These are phyloP conservation scores for Neuroterus valhalla DNA, from an alignment of 1,140 invertebrate genomes.

Conservation along the genomic window DNA sequence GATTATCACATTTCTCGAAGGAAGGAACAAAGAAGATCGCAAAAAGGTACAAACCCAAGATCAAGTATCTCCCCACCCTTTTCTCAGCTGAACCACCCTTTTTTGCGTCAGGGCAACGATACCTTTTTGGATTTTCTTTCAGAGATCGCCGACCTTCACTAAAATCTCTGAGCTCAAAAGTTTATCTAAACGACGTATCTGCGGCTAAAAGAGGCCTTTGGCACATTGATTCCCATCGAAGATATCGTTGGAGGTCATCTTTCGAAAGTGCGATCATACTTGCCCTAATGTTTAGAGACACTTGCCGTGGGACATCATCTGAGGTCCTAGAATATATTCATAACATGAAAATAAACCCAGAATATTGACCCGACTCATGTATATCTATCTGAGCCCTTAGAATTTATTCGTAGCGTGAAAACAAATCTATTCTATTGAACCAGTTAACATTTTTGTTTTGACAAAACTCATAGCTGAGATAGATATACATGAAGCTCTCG, in stretches of 20 bases:
- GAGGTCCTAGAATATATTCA: too few species aligned
- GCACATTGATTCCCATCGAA: conserved; percentile 46
- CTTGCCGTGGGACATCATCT: not conserved
- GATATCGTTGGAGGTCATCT: conserved; percentile 17
- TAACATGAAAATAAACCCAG: too few species aligned
- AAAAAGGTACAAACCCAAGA: not conserved
- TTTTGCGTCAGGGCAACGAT: conserved; percentile 2
- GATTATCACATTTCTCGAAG: conserved; percentile 54
- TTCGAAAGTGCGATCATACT: conserved; percentile 5
- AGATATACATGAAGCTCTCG: too few species aligned
- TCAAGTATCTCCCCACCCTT: conserved; percentile 15
- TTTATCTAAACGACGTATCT: conserved; percentile 42
- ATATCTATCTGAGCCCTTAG: too few species aligned
- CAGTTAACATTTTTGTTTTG: too few species aligned
- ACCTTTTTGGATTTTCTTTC: conserved; percentile 27
- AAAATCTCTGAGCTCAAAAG: conserved; percentile 40
- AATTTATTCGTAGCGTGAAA: too few species aligned
- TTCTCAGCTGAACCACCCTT: not conserved
- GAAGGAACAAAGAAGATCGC: conserved; percentile 7
- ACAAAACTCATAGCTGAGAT: too few species aligned
- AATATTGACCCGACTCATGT: too few species aligned
- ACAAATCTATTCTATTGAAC: too few species aligned
- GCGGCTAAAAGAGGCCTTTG: conserved; percentile 39
- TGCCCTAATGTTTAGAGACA: not conserved
- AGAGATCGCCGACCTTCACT: conserved; percentile 40